Conservation (phyloP, 35 echinoderm and acorn worm genomes). For the Holothuria glaberrima region DNA sequence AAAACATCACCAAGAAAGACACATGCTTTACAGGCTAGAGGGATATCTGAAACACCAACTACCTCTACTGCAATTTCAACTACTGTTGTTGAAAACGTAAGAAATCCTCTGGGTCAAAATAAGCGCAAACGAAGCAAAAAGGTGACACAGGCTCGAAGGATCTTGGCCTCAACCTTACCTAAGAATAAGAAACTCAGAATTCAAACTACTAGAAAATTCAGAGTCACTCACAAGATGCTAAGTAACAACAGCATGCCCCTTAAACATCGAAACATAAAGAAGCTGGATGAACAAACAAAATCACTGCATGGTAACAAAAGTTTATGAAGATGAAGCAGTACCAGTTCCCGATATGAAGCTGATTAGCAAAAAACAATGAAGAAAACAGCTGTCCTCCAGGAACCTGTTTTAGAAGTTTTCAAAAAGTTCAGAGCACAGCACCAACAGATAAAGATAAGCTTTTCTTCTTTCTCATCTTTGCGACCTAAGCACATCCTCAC, state of each 20-base stretch:
- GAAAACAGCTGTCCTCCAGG: neutral
- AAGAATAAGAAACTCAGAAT: neutral
- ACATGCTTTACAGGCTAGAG: neutral
- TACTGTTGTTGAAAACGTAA: neutral
- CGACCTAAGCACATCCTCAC: too few relatives aligned
- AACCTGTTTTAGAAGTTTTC: neutral
- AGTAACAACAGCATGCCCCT: neutral
- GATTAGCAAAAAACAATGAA: neutral
- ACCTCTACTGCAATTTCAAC: too few relatives aligned
- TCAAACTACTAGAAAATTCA: neutral
- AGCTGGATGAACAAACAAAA: neutral
- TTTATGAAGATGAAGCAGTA: neutral
- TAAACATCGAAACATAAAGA: neutral
- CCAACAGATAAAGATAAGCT: too few relatives aligned
- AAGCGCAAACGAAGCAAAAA: neutral
- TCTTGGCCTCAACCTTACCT: neutral
- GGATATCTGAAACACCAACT: too few relatives aligned
- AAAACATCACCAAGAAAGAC: conserved; percentile 24
- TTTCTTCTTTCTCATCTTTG: too few relatives aligned
- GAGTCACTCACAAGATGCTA: neutral
- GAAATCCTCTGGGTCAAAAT: neutral
- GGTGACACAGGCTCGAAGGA: neutral
- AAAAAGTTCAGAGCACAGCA: neutral
- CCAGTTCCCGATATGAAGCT: neutral
- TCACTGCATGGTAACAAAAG: too few relatives aligned